Base-by-base conservation (phyloP, 2,888 invertebrate genomes). In the Strigamia transsilvanica region DNA sequence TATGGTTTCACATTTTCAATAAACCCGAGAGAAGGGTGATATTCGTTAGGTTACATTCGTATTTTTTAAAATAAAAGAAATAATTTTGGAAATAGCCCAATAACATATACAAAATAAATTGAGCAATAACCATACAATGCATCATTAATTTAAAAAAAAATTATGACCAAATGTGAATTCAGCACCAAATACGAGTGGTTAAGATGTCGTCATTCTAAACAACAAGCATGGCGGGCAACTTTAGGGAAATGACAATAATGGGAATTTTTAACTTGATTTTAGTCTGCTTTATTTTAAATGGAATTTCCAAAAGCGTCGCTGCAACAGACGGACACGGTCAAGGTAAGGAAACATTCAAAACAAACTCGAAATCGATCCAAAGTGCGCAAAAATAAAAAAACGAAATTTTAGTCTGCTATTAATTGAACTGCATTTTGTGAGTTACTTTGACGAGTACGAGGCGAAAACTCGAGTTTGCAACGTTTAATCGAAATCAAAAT, bases 281-380 rank as follows among this genome's bases (percentile, higher is more conserved):
- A 32, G 12, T 80, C 42, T 42, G 15, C 77, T 61, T 46, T 77
- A 12, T 38, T 42, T 66, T 79, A 34, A 42, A 42, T 15, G 34
- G 51, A 84, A 85, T 86, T 84, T 85, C 86, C 83, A 84, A 85
- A 85, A 85, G 85, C 84, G 86, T 86, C 83, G 85, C 86, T 85
- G 87, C 86, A 84, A 86, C 87, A 84, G 87, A 88, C 85, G 87
- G 87, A 84, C 87, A 87, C 84, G 86, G 86, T 83, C 87, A 88
- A 87, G 88, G 88, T 88, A 86, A 82, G 81, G 9, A 41, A 7
- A 41, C 12, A 38, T 0, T 2, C 9, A n/a, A 41, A 79, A 79
- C 10, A 9, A 6, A 38, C 41, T n/a, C 13, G 2, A 73, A 73
- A 15, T 1, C 56, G 15, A 10, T 15, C n/a, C 12, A 32, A 73